These are phyloP conservation scores for Monochamus saltuarius DNA, from an alignment of 1,140 invertebrate genomes.

Conservation along the genomic window DNA sequence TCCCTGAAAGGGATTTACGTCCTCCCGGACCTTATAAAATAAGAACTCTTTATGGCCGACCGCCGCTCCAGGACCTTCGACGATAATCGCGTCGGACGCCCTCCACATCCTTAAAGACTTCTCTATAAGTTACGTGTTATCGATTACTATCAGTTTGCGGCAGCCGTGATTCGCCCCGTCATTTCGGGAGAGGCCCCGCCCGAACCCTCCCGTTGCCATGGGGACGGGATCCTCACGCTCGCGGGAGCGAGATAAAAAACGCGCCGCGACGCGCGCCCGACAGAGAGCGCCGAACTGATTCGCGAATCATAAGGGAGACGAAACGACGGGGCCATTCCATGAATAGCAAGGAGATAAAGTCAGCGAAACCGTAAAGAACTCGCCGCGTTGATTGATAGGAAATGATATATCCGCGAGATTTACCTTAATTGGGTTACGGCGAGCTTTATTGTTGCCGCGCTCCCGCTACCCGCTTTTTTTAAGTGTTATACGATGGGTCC, in stretches of 20 bases:
- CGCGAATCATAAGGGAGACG: slow-evolving; percentile 15
- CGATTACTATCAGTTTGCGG: slow-evolving; percentile 24
- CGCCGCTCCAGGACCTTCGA: not conserved
- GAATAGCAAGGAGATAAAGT: slow-evolving; percentile 17
- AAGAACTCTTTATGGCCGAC: slow-evolving; percentile 11
- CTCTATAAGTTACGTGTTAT: slow-evolving; percentile 20
- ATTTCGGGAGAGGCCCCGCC: slow-evolving; percentile 21
- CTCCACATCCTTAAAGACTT: slow-evolving; percentile 16
- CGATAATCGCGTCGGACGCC: slow-evolving; percentile 10
- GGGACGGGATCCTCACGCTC: slow-evolving; percentile 6
- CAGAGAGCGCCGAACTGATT: slow-evolving; percentile 12
- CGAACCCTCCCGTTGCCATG: slow-evolving; percentile 16
- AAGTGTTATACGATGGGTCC: too few species aligned
- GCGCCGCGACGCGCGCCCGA: slow-evolving; percentile 2
- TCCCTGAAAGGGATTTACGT: too few species aligned
- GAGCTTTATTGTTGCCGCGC: too few species aligned
- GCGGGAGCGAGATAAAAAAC: slow-evolving; percentile 14
- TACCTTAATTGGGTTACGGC: not conserved
- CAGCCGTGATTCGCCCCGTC: slow-evolving; percentile 21
- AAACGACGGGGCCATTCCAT: slow-evolving; percentile 18
- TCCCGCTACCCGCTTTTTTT: too few species aligned
- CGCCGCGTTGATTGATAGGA: not conserved
- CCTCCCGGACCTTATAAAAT: not conserved
- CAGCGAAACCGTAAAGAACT: not conserved
- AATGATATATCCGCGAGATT: slow-evolving; percentile 1